Evolutionary conservation across 2,888 invertebrate genomes (phyloP).

Genomic region (Eupithecia dodoneata): DNA sequence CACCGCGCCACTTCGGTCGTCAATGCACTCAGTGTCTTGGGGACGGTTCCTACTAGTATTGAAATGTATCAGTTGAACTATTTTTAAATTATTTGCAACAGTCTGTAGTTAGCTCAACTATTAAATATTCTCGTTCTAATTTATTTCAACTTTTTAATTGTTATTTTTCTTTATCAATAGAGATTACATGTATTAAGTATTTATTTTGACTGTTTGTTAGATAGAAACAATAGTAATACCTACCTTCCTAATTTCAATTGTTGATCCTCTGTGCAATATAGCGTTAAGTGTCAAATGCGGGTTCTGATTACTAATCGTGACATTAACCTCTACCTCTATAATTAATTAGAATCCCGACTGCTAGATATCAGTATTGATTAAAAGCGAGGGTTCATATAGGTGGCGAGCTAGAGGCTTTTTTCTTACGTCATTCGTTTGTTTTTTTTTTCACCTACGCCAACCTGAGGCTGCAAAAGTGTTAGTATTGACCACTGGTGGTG

Average conservation of each 20-base stretch:
- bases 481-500: no score
- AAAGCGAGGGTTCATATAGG: conserved; percentile 17
- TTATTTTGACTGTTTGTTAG: no score
- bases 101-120: no score
- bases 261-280: conserved; percentile 6
- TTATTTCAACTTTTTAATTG: no score
- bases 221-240: not conserved
- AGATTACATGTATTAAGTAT: no score
- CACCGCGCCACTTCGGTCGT: no score
- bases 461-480: no score
- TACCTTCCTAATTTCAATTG: not conserved
- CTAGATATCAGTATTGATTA: conserved; percentile 30
- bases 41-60: not conserved
- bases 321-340: conserved; percentile 26
- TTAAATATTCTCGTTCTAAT: no score
- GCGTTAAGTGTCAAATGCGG: conserved; percentile 13
- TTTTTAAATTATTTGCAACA: no score
- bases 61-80: not conserved
- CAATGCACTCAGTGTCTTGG: no score
- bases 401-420: not conserved
- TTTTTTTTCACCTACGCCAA: not conserved
- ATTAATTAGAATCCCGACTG: conserved; percentile 26
- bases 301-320: conserved; percentile 18
- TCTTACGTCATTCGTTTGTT: conserved; percentile 9
- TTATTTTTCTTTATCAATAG: no score